phyloP scores from a whole-genome alignment of 2,797 vertebrate genomes.

The Diplodus puntazzo region DNA sequence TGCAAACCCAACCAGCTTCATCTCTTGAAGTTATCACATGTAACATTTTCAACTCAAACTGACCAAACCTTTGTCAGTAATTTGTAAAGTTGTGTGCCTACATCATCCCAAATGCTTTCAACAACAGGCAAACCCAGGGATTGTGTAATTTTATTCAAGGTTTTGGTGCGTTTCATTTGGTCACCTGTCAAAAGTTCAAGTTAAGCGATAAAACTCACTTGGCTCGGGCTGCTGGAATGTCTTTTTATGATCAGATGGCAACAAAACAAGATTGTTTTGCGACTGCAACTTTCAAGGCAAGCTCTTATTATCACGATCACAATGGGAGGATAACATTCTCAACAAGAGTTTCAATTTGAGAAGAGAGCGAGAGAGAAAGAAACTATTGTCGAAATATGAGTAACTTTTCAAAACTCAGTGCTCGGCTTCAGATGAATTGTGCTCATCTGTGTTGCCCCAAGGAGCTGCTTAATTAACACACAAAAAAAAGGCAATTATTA shows the following conservation, averaged over 20 bases:
- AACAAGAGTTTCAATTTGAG: background rate
- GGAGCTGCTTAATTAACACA: slow-evolving; percentile 59
- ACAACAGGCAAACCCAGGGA: too few relatives aligned
- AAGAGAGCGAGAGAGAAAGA: background rate
- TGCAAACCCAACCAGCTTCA: too few relatives aligned
- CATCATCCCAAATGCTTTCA: too few relatives aligned
- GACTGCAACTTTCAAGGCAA: background rate
- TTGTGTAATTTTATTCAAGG: too few relatives aligned
- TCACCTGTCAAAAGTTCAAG: too few relatives aligned
- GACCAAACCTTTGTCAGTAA: too few relatives aligned
- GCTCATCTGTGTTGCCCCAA: slow-evolving; percentile 49
- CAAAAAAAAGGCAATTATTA: slow-evolving; percentile 58
- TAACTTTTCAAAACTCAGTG: slow-evolving; percentile 38
- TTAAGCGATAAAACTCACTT: background rate
- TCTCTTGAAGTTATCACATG: too few relatives aligned
- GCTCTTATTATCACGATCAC: background rate
- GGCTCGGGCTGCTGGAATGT: background rate
- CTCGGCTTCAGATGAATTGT: slow-evolving; percentile 64
- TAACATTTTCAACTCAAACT: too few relatives aligned
- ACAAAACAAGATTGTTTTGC: background rate
- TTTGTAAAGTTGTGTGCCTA: too few relatives aligned
- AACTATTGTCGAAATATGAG: slow-evolving; percentile 2
- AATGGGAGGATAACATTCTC: background rate
- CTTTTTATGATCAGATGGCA: background rate
- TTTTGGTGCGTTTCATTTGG: too few relatives aligned